Percentiles rank a stretch among this genome's conserved stretches.
Evolutionary conservation across 2,888 invertebrate genomes (phyloP).

Genomic region (Volucella bombylans): DNA sequence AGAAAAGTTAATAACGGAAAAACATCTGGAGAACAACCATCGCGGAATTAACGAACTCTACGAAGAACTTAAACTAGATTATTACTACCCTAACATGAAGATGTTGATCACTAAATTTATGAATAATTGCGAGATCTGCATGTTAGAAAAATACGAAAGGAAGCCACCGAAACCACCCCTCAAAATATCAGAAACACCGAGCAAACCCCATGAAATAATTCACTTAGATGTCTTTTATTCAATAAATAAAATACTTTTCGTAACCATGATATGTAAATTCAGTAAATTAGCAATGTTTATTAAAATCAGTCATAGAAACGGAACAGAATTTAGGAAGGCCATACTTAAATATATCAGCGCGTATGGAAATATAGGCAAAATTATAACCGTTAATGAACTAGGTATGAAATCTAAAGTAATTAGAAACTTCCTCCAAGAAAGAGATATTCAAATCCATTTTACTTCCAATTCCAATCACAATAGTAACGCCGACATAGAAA

Average conservation of each 20-base stretch:
- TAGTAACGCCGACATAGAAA: constrained; percentile 43
- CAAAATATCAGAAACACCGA: constrained; percentile 25
- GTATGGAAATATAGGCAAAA: constrained; percentile 17
- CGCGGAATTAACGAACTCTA: constrained; percentile 23
- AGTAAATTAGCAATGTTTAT: constrained; percentile 55
- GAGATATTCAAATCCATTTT: too few species aligned
- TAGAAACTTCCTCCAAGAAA: constrained; percentile 26
- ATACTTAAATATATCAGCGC: constrained; percentile 12
- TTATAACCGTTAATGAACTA: constrained; percentile 30
- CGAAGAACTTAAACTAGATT: constrained; percentile 18
- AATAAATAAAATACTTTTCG: constrained; percentile 22
- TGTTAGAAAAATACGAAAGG: constrained; percentile 29
- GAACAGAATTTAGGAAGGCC: constrained; percentile 14
- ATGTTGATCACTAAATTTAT: constrained; percentile 19
- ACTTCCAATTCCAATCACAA: constrained; percentile 43
- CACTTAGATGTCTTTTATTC: constrained; percentile 38
- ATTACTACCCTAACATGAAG: constrained; percentile 29
- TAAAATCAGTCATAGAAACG: constrained; percentile 12
- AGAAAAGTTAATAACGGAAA: neutral
- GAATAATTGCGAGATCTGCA: constrained; percentile 26
- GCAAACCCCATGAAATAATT: constrained; percentile 24
- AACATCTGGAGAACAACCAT: constrained; percentile 21
- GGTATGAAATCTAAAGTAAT: constrained; percentile 37
- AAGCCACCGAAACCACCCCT: neutral
- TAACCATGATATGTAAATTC: constrained; percentile 73